phyloP scores from a whole-genome alignment of 2,888 invertebrate genomes.

The Tipula confusa region DNA sequence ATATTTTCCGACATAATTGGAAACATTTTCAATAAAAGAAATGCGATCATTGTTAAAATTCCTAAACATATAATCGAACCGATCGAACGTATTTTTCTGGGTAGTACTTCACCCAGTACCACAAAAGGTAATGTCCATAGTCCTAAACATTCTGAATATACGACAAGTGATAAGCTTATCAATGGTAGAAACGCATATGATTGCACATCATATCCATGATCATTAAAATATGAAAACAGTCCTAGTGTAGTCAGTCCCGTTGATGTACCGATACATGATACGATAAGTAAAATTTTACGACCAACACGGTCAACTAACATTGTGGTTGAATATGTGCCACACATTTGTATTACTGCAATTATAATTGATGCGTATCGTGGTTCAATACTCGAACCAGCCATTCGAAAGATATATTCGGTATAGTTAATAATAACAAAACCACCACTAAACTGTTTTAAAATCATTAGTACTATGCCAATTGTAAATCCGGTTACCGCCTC shows the following conservation, averaged over 20 bases:
- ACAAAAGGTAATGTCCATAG: conserved; percentile 44
- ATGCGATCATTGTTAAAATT: conserved; percentile 40
- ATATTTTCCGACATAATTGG: conserved; percentile 41
- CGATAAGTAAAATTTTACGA: conserved; percentile 42
- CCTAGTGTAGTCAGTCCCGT: conserved; percentile 42
- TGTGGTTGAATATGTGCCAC: conserved; percentile 43
- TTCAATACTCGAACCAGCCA: conserved; percentile 41
- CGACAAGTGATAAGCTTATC: conserved; percentile 42
- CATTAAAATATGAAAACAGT: conserved; percentile 39
- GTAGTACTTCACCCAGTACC: conserved; percentile 45
- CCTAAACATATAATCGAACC: conserved; percentile 41
- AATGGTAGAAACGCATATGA: conserved; percentile 43
- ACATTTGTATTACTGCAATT: conserved; percentile 43
- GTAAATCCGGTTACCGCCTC: background rate
- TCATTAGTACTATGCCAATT: conserved; percentile 35
- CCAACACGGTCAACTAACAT: conserved; percentile 44
- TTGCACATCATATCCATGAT: conserved; percentile 36
- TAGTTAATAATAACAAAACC: conserved; percentile 45
- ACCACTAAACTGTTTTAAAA: conserved; percentile 43
- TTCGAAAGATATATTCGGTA: conserved; percentile 44
- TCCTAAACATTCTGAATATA: conserved; percentile 44
- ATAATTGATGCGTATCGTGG: conserved; percentile 45
- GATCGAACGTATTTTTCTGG: conserved; percentile 44
- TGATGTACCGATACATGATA: conserved; percentile 42
- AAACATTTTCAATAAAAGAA: conserved; percentile 33